Percentiles rank a stretch among this genome's conserved stretches.
Conservation (phyloP, 2,797 vertebrate species). For the Pseudomugil tenellus region DNA sequence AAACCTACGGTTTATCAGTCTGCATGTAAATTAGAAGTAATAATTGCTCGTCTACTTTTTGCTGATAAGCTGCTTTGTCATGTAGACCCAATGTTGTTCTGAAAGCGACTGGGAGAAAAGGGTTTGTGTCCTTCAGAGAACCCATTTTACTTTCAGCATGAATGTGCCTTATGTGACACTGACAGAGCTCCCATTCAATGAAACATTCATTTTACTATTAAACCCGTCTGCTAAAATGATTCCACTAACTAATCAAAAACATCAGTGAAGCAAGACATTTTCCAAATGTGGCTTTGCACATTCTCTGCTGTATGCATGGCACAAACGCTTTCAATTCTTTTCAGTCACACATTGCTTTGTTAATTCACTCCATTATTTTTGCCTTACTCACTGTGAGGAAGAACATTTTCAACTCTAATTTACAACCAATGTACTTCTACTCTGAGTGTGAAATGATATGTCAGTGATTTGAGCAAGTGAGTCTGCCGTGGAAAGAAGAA, state of each 20-base stretch:
- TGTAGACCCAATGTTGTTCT: too few species aligned
- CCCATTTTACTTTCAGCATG: not conserved
- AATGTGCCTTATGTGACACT: not conserved
- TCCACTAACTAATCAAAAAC: constrained; percentile 8
- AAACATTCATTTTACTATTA: not conserved
- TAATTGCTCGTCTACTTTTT: too few species aligned
- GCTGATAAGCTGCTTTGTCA: too few species aligned
- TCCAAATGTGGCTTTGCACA: constrained; percentile 12
- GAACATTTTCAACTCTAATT: constrained; percentile 56
- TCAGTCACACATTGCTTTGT: constrained; percentile 14
- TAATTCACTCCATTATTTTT: not conserved
- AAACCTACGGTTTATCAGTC: too few species aligned
- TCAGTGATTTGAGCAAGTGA: constrained; percentile 56
- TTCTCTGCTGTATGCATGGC: constrained; percentile 5
- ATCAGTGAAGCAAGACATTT: constrained; percentile 7
- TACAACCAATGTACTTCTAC: constrained; percentile 65
- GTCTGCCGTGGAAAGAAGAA: constrained; percentile 56
- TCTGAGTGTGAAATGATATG: constrained; percentile 66
- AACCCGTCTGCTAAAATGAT: constrained; percentile 3
- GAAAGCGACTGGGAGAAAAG: too few species aligned
- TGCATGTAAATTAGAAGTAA: too few species aligned
- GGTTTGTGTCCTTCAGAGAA: too few species aligned
- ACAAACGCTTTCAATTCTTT: constrained; percentile 11
- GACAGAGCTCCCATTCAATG: not conserved
- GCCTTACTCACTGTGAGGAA: constrained; percentile 24